These are phyloP conservation scores for Phyllostomus hastatus DNA, from an alignment of 2,113 vertebrate species.

Conservation along the genomic window DNA sequence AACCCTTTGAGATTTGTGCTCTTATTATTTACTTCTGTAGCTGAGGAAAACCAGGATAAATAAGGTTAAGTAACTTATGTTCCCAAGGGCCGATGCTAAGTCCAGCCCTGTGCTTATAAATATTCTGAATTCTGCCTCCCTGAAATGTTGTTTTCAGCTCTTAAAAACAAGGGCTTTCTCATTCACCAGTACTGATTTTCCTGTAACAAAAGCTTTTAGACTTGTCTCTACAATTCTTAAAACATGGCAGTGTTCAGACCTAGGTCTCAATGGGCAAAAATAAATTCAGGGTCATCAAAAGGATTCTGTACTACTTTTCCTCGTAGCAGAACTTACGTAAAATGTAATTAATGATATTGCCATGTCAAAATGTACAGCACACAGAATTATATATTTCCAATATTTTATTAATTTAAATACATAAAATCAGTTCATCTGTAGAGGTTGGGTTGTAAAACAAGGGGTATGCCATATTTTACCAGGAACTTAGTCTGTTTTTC, in stretches of 20 bases:
- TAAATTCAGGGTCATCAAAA: slow-evolving; percentile 69
- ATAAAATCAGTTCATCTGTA: neutral
- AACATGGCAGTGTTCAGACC: slow-evolving; percentile 70
- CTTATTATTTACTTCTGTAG: neutral
- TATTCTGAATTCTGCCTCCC: neutral
- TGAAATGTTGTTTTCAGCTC: neutral
- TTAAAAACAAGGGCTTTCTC: slow-evolving; percentile 67
- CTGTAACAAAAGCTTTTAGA: slow-evolving; percentile 65
- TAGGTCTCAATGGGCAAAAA: slow-evolving; percentile 70
- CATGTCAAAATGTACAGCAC: slow-evolving; percentile 70
- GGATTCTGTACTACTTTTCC: slow-evolving; percentile 69
- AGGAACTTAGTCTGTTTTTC: neutral
- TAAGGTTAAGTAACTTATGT: neutral
- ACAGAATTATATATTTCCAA: neutral
- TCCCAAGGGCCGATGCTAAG: neutral
- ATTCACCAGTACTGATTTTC: slow-evolving; percentile 22
- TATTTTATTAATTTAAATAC: neutral
- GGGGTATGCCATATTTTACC: neutral
- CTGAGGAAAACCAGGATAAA: neutral
- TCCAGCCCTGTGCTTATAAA: neutral
- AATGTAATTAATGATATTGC: slow-evolving; percentile 66
- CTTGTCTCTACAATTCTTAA: slow-evolving; percentile 63
- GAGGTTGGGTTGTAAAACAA: neutral
- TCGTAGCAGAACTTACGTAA: slow-evolving; percentile 58
- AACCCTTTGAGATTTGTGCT: neutral